Evolutionary conservation across 30 jellyfish, hydroid and myxozoan species (phyloP).

Genomic region (Chrysaora quinquecirrha): DNA sequence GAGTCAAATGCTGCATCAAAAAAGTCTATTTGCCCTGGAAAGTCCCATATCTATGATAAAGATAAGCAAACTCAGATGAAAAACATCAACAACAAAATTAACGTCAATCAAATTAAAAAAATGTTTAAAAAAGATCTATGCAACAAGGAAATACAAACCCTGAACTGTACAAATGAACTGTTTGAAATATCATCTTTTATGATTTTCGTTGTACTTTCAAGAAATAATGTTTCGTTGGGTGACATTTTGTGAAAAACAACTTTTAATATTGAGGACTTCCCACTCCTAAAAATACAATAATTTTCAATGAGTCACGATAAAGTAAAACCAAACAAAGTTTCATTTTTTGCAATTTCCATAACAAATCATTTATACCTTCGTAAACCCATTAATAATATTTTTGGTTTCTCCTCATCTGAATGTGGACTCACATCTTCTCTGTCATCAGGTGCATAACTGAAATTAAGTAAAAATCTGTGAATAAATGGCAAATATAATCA

Average conservation of each 20-base stretch:
- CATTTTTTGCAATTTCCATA: background rate
- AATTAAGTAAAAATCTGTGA: background rate
- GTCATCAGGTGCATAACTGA: conserved; percentile 81
- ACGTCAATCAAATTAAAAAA: no score
- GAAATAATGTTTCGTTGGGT: conserved; percentile 90
- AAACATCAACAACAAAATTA: no score
- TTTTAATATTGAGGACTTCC: conserved; percentile 89
- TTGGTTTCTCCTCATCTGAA: conserved; percentile 83
- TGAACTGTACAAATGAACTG: conserved; percentile 91
- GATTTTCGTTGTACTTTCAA: conserved; percentile 90
- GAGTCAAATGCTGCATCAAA: conserved; percentile 92
- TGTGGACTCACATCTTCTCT: conserved; percentile 74
- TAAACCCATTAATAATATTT: conserved; percentile 86
- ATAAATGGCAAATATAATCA: background rate
- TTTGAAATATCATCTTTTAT: conserved; percentile 93
- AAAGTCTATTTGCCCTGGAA: conserved; percentile 94
- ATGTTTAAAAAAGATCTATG: no score
- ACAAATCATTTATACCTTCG: conserved; percentile 56
- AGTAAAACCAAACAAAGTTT: background rate
- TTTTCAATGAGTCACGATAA: background rate
- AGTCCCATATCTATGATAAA: conserved; percentile 82
- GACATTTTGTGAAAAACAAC: conserved; percentile 97
- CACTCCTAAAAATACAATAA: conserved; percentile 72
- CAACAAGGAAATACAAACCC: no score
- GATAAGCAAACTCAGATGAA: no score